Evolutionary conservation across 1,140 invertebrate genomes (phyloP), one percentile per base, ranked within the genome.

Genomic region (Tachypleus tridentatus): DNA sequence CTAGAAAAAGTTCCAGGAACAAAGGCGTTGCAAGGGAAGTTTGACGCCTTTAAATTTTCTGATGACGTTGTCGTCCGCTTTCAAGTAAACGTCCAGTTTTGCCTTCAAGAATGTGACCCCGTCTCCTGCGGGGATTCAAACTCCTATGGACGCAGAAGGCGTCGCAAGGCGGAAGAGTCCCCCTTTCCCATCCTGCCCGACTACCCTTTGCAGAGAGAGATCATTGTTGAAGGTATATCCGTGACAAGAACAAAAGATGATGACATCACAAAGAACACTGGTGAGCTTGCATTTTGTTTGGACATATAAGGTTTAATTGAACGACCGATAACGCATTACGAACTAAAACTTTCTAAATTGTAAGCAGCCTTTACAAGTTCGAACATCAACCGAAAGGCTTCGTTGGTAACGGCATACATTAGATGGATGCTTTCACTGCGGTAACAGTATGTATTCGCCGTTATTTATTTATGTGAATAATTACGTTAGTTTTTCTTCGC

Each of bases 41-140:
- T 86, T 70, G 81, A 82, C 64, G 86, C 85, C 4, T 88, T 88
- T 74, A 84, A 86, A 48, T 87, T 88, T 73, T 83, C 84, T 0
- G 81, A 82, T 8, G 86, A 85, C 56, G 82, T 83, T 29, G 77
- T 86, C 3, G 83, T 87, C 1, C 77, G 81, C 48, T 87, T 88
- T 72, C 81, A 82, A 58, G 79, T 86, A 7, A 82, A 86, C 70
- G 83, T 88, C 3, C 82, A 82, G 61, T 86, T 86, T 71, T 88
- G 86, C 66, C 75, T 83, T 5, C 74, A 78, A 0, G 74, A 79
- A 54, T 88, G 86, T 71, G 71, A 76, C 58, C 78, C 79, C 67
- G 83, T 86, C 68, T 78, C 78, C 69, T 70, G 66, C 54, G 53
- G 62, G 5, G 54, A 61, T 50, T 52, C 52, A 48, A 47, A 49